Base-by-base conservation (phyloP, 2,888 invertebrate species). In the Xanthorhoe spadicearia region DNA sequence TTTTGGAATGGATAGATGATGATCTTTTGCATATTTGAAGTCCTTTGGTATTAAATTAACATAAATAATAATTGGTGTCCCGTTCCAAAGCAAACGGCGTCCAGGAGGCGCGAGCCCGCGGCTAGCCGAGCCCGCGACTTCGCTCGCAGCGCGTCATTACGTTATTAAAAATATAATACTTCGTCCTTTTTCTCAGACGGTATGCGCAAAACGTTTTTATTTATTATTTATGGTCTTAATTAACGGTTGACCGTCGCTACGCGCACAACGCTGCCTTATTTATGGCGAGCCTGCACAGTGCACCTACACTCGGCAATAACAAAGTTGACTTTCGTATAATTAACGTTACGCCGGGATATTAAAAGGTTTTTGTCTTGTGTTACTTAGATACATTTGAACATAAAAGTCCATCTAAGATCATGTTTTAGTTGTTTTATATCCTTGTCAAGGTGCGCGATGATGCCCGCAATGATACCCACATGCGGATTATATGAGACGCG, bases 201-300 rank as follows among this genome's bases (percentile, higher is more conserved):
- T 56, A 35, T 50, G 59, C 64, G 59, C 56, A 55, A 51, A 55
- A 28, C 55, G 52, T 75, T 77, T 81, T 82, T 76, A 74, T 83
- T 80, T 77, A 78, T 83, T 81, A 82, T 85, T 83, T 84, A 86
- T 83, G 79, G 72, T 78, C 77, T 82, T 84, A 85, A 87, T 87
- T 80, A 84, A 73, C 73, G 73, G 76, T 70, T 72, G 71, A 74
- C 67, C 17, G 48, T 48, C 6, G 52, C 73, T 61, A 72, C 69
- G 62, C 51, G 61, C 5, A 23, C 64, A 54, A 48, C 62, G 38
- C 56, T 48, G 59, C 50, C 56, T 64, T 67, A 64, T 66, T 61
- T 62, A 64, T 70, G 54, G 61, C 57, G 38, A 46, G 52, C 62
- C 4, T 61, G n/a, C n/a, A n/a, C n/a, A n/a, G n/a, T 53, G 43